These are phyloP conservation scores for Ormia ochracea DNA, from an alignment of 2,888 invertebrate genomes.

Conservation along the genomic window DNA sequence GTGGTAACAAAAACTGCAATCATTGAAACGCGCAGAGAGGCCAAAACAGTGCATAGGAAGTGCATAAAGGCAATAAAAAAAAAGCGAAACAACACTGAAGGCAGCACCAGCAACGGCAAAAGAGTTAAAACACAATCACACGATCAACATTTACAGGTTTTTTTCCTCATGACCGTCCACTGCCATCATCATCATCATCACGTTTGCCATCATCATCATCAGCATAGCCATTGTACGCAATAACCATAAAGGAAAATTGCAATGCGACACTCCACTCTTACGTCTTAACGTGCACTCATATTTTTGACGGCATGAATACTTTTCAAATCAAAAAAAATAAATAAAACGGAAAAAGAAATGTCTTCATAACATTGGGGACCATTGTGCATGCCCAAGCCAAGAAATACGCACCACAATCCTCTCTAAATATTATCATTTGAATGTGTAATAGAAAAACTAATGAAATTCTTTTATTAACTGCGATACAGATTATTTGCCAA, in stretches of 20 bases:
- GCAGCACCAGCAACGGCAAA: neutral
- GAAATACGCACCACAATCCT: no score
- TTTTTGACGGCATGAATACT: no score
- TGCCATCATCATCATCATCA: neutral
- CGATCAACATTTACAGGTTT: neutral
- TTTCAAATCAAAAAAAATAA: neutral
- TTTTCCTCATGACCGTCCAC: neutral
- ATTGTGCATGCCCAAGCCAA: no score
- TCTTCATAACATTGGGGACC: no score
- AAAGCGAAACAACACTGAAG: neutral
- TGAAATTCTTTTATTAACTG: no score
- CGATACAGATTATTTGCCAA: no score
- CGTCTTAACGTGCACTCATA: neutral
- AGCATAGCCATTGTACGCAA: neutral
- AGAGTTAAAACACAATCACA: neutral
- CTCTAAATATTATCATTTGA: no score
- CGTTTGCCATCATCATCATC: neutral
- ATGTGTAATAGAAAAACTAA: no score
- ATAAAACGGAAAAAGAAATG: no score
- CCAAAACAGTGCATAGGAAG: conserved; percentile 52
- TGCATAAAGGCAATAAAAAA: conserved; percentile 34
- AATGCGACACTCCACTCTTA: conserved; percentile 20
- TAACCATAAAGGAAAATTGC: conserved; percentile 55
- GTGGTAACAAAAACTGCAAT: conserved; percentile 46
- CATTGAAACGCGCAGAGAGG: conserved; percentile 34